These are phyloP conservation scores for Erynnis tages DNA, from an alignment of 2,888 invertebrate genomes.

Conservation along the genomic window DNA sequence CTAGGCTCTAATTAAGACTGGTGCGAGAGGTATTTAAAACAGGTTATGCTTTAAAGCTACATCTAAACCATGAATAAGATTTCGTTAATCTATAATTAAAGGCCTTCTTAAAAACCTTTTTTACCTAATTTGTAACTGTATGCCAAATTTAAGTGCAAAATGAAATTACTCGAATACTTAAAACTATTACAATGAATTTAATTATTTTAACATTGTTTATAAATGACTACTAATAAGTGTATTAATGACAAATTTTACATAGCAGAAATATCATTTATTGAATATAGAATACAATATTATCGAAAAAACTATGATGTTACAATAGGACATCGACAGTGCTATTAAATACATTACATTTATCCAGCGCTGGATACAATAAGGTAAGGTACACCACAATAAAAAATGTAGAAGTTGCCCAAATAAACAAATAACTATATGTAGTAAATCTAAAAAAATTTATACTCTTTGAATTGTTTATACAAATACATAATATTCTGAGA, in stretches of 20 bases:
- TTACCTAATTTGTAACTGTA: conserved; percentile 71
- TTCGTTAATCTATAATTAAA: conserved; percentile 68
- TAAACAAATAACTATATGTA: conserved; percentile 64
- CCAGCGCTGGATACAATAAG: conserved; percentile 66
- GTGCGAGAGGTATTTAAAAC: conserved; percentile 58
- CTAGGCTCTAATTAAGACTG: conserved; percentile 41
- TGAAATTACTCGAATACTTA: conserved; percentile 76
- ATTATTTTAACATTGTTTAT: conserved; percentile 69
- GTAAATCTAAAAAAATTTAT: conserved; percentile 72
- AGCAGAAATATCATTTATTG: conserved; percentile 79
- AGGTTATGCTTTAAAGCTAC: conserved; percentile 63
- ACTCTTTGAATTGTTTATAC: conserved; percentile 75
- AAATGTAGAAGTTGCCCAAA: conserved; percentile 63
- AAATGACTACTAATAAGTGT: conserved; percentile 77
- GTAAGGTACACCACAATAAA: conserved; percentile 58
- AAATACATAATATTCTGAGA: conserved; percentile 75
- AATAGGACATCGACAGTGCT: conserved; percentile 76
- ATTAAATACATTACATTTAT: conserved; percentile 66
- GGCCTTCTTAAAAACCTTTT: conserved; percentile 56
- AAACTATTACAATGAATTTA: conserved; percentile 79
- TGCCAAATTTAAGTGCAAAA: conserved; percentile 76
- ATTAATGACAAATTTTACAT: conserved; percentile 77
- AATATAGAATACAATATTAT: conserved; percentile 80
- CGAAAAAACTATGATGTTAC: conserved; percentile 77
- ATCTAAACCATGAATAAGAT: conserved; percentile 71